phyloP scores from a whole-genome alignment of 2,888 invertebrate genomes.

The Xylocampa areola region DNA sequence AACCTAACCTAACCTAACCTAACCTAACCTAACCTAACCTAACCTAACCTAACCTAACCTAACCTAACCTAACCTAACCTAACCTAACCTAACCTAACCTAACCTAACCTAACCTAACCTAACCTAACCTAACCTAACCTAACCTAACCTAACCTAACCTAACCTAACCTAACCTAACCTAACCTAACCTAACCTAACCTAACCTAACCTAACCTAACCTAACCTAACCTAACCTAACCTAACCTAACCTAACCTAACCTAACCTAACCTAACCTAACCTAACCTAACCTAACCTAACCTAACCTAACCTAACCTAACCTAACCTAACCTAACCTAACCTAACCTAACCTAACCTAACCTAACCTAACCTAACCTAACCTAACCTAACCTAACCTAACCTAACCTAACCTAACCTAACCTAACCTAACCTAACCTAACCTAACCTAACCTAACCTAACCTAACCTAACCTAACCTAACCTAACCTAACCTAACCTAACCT shows the following conservation, averaged over 20 bases:
- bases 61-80: slow-evolving; percentile 40
- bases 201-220: slow-evolving; percentile 19
- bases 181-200: slow-evolving; percentile 30
- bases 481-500: slow-evolving; percentile 11
- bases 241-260: slow-evolving; percentile 41
- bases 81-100: slow-evolving; percentile 48
- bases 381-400: slow-evolving; percentile 6
- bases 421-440: slow-evolving; percentile 11
- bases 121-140: slow-evolving; percentile 31
- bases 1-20: slow-evolving; percentile 36
- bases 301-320: slow-evolving; percentile 40
- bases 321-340: slow-evolving; percentile 40
- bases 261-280: slow-evolving; percentile 35
- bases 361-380: slow-evolving; percentile 26
- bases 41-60: slow-evolving; percentile 36
- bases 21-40: slow-evolving; percentile 31
- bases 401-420: slow-evolving; percentile 6
- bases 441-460: slow-evolving; percentile 11
- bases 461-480: slow-evolving; percentile 11
- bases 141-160: slow-evolving; percentile 33
- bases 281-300: slow-evolving; percentile 27
- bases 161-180: slow-evolving; percentile 34
- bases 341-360: slow-evolving; percentile 35
- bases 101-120: slow-evolving; percentile 35
- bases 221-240: slow-evolving; percentile 24